Percentiles rank a stretch among this genome's conserved stretches.
These are phyloP conservation scores for Diploscapter pachys DNA, from an alignment of 1,140 invertebrate genomes.

Conservation along the genomic window DNA sequence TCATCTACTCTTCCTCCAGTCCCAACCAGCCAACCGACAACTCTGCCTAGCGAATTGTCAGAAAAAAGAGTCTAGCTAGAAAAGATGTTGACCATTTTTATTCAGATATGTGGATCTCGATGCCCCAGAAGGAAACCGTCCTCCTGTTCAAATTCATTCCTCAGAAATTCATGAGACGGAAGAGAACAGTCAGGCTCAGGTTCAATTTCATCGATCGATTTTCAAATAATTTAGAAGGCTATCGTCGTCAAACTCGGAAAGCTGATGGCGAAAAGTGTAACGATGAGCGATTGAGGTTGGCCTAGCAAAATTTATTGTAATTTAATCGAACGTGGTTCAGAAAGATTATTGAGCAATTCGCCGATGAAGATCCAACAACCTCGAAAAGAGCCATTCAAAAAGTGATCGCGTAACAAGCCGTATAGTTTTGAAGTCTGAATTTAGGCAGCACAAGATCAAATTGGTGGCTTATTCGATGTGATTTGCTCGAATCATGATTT, in stretches of 20 bases:
- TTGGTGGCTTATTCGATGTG: constrained; percentile 41
- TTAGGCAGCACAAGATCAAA: constrained; percentile 34
- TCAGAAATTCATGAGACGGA: constrained; percentile 19
- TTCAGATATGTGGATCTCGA: constrained; percentile 28
- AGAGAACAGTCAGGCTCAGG: constrained; percentile 13
- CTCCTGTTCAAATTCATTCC: constrained; percentile 2
- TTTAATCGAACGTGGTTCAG: not conserved
- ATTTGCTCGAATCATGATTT: constrained; percentile 41
- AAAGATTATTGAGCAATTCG: not conserved
- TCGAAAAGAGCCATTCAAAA: constrained; percentile 43
- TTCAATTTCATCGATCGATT: no score
- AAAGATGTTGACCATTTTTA: not conserved
- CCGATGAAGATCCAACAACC: constrained; percentile 37
- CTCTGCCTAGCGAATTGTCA: constrained; percentile 27
- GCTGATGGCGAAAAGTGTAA: constrained; percentile 31
- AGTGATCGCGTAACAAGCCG: no score
- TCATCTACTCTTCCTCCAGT: constrained; percentile 6
- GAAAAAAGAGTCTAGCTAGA: not conserved
- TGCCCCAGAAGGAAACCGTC: constrained; percentile 13
- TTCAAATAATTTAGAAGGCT: constrained; percentile 20
- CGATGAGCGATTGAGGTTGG: constrained; percentile 33
- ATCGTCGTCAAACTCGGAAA: constrained; percentile 23
- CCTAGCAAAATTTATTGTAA: not conserved
- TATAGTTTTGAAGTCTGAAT: no score
- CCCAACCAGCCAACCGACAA: constrained; percentile 18